Evolutionary conservation across 2,797 vertebrate genomes (phyloP).

Genomic region (Garrulus glandarius): DNA sequence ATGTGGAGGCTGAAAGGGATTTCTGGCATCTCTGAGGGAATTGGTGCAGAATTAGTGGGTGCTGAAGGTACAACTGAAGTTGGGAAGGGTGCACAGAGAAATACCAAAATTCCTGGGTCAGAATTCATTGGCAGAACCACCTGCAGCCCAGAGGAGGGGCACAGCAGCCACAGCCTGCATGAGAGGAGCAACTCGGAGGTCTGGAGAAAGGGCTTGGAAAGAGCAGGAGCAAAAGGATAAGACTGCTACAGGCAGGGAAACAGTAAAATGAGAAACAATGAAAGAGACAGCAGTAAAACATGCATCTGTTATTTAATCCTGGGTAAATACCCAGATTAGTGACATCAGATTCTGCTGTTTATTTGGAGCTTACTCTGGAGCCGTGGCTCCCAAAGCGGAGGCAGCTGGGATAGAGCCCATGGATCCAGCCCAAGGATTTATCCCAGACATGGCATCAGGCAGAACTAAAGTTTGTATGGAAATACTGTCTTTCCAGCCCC

Average conservation of each 20-base stretch:
- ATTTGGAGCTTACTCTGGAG: background rate
- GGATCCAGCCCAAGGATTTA: background rate
- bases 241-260: background rate
- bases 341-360: background rate
- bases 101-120: background rate
- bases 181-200: background rate
- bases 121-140: background rate
- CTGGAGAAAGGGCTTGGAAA: background rate
- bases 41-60: background rate
- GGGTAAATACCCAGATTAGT: constrained; percentile 18
- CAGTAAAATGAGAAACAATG: constrained; percentile 39
- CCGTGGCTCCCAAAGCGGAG: background rate
- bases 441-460: background rate
- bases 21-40: background rate
- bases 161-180: accelerated
- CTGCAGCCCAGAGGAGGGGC: background rate
- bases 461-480: background rate
- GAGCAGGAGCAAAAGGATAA: background rate
- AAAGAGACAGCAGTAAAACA: constrained; percentile 48
- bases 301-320: constrained; percentile 53
- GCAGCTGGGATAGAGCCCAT: background rate
- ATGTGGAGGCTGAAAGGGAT: background rate
- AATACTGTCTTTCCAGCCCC: background rate
- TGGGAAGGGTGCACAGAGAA: background rate
- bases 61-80: background rate